Evolutionary conservation across 2,797 vertebrate species (phyloP).

Genomic region (Threskiornis aethiopicus): DNA sequence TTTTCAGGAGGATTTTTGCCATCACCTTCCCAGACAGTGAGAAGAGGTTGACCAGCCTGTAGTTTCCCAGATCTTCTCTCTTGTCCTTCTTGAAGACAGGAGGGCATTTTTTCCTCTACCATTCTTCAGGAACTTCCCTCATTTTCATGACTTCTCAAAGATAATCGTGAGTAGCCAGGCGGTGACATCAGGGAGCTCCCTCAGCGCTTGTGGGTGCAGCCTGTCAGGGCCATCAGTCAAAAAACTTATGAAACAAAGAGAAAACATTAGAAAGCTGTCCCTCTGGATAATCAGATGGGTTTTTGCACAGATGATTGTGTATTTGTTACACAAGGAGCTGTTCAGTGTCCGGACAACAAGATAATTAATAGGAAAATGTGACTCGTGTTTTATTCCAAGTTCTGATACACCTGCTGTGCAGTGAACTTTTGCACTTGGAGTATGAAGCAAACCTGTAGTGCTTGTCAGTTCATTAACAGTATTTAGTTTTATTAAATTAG

Average conservation of each 20-base stretch:
- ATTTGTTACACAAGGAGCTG: not conserved
- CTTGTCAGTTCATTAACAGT: slow-evolving; percentile 7
- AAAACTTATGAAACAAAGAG: not conserved
- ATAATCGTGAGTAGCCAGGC: fast-evolving
- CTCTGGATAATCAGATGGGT: not conserved
- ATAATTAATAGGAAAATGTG: slow-evolving; percentile 25
- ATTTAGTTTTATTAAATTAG: not conserved
- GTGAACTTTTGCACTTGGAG: slow-evolving; percentile 35
- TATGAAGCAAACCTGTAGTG: not conserved
- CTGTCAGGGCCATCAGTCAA: not conserved
- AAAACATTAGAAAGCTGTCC: not conserved
- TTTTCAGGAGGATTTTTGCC: not conserved
- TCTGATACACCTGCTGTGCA: not conserved
- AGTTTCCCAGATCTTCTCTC: not conserved
- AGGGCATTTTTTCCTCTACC: not conserved
- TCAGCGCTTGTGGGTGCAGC: not conserved
- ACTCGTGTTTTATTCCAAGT: slow-evolving; percentile 19
- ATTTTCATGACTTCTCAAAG: not conserved
- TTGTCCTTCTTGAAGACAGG: not conserved
- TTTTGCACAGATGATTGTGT: not conserved
- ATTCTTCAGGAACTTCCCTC: not conserved
- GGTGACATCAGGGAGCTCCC: not conserved
- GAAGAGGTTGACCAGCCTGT: not conserved
- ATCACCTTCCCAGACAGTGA: not conserved
- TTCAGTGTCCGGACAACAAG: not conserved